phyloP scores from a whole-genome alignment of 2,797 vertebrate species.

The Florisuga fusca region DNA sequence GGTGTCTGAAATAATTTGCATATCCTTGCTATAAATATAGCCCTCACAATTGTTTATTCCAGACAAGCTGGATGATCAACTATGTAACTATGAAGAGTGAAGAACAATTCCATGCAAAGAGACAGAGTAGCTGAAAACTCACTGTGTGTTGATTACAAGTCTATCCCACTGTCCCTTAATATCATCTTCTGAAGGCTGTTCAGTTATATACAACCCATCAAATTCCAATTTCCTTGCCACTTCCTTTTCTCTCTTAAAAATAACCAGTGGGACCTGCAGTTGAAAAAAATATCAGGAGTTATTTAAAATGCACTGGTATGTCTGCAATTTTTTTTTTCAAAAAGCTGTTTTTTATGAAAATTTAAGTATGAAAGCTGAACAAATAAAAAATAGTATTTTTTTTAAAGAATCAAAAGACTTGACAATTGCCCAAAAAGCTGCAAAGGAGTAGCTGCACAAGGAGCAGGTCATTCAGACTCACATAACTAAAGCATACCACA shows the following conservation, averaged over 20 bases:
- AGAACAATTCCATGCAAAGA: not conserved
- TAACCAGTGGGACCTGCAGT: slow-evolving; percentile 89
- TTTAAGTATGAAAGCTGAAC: not conserved
- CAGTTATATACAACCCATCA: slow-evolving; percentile 91
- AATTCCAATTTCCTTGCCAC: slow-evolving; percentile 93
- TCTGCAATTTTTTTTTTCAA: not conserved
- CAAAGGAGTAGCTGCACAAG: not conserved
- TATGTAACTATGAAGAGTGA: not conserved
- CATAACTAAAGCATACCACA: not conserved
- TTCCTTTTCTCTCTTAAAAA: slow-evolving; percentile 94
- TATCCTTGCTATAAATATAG: not conserved
- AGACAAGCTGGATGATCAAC: not conserved
- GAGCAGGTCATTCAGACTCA: not conserved
- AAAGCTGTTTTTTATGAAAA: not conserved
- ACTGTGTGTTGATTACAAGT: slow-evolving; percentile 92
- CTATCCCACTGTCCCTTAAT: slow-evolving; percentile 96
- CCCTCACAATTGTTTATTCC: not conserved
- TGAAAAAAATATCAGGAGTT: not conserved
- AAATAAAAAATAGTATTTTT: not conserved
- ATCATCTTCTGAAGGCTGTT: slow-evolving; percentile 92
- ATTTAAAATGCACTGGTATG: not conserved
- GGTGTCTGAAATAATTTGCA: not conserved
- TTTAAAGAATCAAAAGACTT: not conserved
- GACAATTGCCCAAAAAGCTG: not conserved
- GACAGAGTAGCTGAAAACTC: slow-evolving; percentile 66